Evolutionary conservation across 2,888 invertebrate species (phyloP), one percentile per base, ranked within the genome.

Genomic region (Odontothrips loti): DNA sequence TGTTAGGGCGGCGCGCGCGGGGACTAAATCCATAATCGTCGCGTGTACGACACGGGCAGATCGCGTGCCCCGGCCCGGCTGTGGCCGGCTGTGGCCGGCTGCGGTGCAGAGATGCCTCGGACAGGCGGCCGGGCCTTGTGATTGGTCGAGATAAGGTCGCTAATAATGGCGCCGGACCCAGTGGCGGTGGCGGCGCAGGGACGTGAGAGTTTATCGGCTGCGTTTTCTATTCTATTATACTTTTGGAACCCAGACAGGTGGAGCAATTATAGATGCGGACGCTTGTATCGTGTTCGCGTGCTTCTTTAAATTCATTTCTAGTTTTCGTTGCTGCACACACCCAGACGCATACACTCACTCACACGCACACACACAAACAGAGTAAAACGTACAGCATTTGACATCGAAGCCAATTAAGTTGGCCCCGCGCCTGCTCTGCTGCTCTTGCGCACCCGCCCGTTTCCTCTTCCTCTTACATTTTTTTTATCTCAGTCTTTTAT

Each of bases 351-450:
- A 4, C 58, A 43, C 34, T 4, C 34, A 43, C 34, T 4, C 34
- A 43, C 2, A 48, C 34, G 51, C 51, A 43, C 34, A 43, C 34
- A 43, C 34, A 43, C 34, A 43, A 43, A 48, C 34, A 58, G 29
- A 80, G 48, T 47, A 58, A 58, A 58, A 58, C 58, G 58, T 58
- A 43, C 34, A n/a, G n/a, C n/a, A 17, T 58, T 58, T 58, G 58
- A 58, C 58, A 58, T 58, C 58, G 58, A 58, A 75, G 68, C 68
- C 68, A 75, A 75, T 75, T 75, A 75, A 75, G 27, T 75, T 75
- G 11, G 27, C 27, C 68, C 27, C 27, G 58, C 15, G 68, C 68
- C 68, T 75, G 27, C 23, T 9, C 23, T 27, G 23, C 23, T 3
- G n/a, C 23, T 6, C 23, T 11, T 11, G 58, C 17, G 58, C 58